These are phyloP conservation scores for Rhingia rostrata DNA, from an alignment of 2,888 invertebrate genomes.

Conservation along the genomic window DNA sequence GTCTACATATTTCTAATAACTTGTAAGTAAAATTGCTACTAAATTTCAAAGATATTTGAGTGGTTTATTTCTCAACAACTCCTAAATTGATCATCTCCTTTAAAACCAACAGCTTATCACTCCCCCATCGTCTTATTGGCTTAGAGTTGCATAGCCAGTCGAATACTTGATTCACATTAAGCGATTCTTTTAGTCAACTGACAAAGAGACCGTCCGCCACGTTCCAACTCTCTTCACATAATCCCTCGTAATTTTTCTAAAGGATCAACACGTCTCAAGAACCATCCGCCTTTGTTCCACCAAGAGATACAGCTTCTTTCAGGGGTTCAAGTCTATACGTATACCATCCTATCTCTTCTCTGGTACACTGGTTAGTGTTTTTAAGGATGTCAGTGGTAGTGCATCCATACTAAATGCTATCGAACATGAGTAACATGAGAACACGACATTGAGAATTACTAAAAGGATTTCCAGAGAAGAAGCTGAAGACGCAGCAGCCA, in stretches of 20 bases:
- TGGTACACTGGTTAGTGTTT: conserved; percentile 24
- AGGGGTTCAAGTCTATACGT: background rate
- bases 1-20: too few species aligned
- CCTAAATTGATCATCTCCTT: conserved; percentile 5
- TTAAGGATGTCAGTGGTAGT: conserved; percentile 47
- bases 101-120: conserved; percentile 32
- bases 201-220: conserved; percentile 41
- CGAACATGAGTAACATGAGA: conserved; percentile 69
- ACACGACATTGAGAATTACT: conserved; percentile 68
- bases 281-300: conserved; percentile 24
- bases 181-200: conserved; percentile 37
- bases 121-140: conserved; percentile 29
- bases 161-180: conserved; percentile 32
- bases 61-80: background rate
- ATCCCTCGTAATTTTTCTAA: conserved; percentile 41
- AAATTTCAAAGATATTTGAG: background rate
- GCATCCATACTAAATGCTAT: conserved; percentile 61
- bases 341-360: background rate
- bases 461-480: conserved; percentile 55
- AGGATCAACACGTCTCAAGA: conserved; percentile 45
- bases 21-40: too few species aligned
- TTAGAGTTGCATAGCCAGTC: conserved; percentile 37
- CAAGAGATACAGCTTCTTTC: conserved; percentile 27
- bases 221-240: background rate
- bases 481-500: background rate